Percentiles rank a stretch among this genome's conserved stretches.
phyloP scores from a whole-genome alignment of 2,113 vertebrate genomes.

The Atherinomorus stipes region DNA sequence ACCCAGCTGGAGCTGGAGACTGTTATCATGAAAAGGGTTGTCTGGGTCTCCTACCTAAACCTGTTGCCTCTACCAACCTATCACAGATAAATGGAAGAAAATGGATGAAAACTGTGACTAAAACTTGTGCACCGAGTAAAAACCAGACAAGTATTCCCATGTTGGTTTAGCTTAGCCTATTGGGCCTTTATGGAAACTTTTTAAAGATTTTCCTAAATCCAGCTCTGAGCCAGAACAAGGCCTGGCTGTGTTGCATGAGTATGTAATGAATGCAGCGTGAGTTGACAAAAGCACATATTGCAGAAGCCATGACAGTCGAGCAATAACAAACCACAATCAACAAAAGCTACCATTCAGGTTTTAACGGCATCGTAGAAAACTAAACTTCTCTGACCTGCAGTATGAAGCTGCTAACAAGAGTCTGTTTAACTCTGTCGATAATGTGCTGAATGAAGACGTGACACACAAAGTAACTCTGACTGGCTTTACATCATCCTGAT shows the following conservation, averaged over 20 bases:
- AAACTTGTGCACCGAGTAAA: background rate
- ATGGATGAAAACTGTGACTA: too few relatives aligned
- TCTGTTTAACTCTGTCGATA: slow-evolving; percentile 16
- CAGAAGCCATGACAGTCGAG: background rate
- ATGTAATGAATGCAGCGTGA: slow-evolving; percentile 3
- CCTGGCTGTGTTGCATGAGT: too few relatives aligned
- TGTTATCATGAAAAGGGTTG: too few relatives aligned
- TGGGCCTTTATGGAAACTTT: too few relatives aligned
- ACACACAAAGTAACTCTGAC: background rate
- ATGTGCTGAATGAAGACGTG: slow-evolving; percentile 8
- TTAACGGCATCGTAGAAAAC: background rate
- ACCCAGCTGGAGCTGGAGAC: too few relatives aligned
- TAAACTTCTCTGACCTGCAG: background rate
- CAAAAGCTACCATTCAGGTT: background rate
- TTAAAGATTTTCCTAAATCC: too few relatives aligned
- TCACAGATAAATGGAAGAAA: too few relatives aligned
- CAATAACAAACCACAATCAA: background rate
- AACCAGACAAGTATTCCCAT: background rate
- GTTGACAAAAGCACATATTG: slow-evolving; percentile 4
- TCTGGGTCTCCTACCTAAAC: too few relatives aligned
- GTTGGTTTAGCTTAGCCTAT: too few relatives aligned
- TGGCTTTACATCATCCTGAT: slow-evolving; percentile 19
- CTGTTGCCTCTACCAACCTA: too few relatives aligned
- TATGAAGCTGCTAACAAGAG: background rate
- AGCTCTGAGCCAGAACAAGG: background rate